Conservation (phyloP, 2,888 invertebrate species). For the Lepidochrysops patricia region DNA sequence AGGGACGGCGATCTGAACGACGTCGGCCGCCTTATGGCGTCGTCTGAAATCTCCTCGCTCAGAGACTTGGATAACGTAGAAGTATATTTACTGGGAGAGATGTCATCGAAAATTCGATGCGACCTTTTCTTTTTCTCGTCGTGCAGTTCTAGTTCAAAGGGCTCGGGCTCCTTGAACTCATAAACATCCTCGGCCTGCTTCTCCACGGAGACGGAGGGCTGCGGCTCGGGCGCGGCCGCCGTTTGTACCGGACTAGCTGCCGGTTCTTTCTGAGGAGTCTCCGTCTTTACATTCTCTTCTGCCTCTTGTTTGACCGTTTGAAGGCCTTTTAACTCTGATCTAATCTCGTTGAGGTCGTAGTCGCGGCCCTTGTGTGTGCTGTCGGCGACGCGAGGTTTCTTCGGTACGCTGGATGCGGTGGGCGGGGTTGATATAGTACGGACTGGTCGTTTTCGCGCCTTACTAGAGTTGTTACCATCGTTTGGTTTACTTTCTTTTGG, state of each 20-base stretch:
- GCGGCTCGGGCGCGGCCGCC: slow-evolving; percentile 29
- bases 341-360: slow-evolving; percentile 88
- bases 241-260: slow-evolving; percentile 25
- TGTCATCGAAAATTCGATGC: slow-evolving; percentile 68
- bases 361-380: slow-evolving; percentile 72
- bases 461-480: slow-evolving; percentile 57
- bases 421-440: slow-evolving; percentile 50
- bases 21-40: slow-evolving; percentile 44
- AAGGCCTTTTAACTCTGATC: slow-evolving; percentile 88
- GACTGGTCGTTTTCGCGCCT: slow-evolving; percentile 55
- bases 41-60: slow-evolving; percentile 74
- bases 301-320: slow-evolving; percentile 66
- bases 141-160: slow-evolving; percentile 87
- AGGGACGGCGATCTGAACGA: slow-evolving; percentile 56
- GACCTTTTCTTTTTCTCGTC: slow-evolving; percentile 69
- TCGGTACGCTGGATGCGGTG: slow-evolving; percentile 31
- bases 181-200: slow-evolving; percentile 81
- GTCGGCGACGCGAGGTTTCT: slow-evolving; percentile 45
- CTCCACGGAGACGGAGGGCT: slow-evolving; percentile 38
- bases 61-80: slow-evolving; percentile 59
- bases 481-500: slow-evolving; percentile 58
- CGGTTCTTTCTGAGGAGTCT: slow-evolving; percentile 40
- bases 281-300: slow-evolving; percentile 48
- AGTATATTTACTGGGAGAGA: slow-evolving; percentile 65
- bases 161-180: slow-evolving; percentile 92